Base-by-base conservation (phyloP, 2,797 vertebrate genomes). In the Loris lydekkerianus region DNA sequence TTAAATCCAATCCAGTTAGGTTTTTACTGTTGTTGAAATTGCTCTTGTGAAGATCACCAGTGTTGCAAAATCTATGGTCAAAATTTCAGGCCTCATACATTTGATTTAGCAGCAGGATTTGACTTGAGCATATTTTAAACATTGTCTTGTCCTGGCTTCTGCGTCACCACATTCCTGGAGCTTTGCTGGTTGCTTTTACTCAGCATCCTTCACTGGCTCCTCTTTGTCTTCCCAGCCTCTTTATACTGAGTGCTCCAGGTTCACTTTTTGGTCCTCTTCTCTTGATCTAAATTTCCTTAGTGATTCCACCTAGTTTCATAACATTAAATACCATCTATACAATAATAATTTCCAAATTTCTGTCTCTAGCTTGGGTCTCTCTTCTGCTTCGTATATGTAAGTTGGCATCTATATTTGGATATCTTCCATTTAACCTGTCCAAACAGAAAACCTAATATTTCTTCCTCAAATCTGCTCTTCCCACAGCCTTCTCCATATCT, bases 11-110 rank as follows among this genome's bases (percentile, higher is more conserved):
- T 83, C 7, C 43, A 89, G 40, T 82, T 18, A 53, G 86, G 18
- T 5, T 67, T 80, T 56, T 77, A 67, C 67, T 20, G 3, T 73
- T 72, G 84, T 29, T 87, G 43, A 84, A 82, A 89, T 25, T 83
- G 23, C 25, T 92, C n/a, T 85, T 86, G 13, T 61, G 46, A 94
- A 69, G 37, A 93, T 78, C 29, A 60, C 8, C 58, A 80, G 65
- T 60, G 53, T 78, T 92, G 31, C 29, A 10, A 95, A 96, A 76
- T 25, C 23, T 37, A 63, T n/a, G n/a, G 58, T 73, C 65, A 95
- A 31, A 83, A 11, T 34, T 86, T 69, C 31, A 95, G 7, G 49
- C 14, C 34, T 86, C 29, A 37, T 53, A 3, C 81, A 43, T 92
- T 83, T 90, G 31, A 37, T 80, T 65, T 89, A 23, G 15, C 49